phyloP scores from a whole-genome alignment of 2,888 invertebrate genomes.

The Platynereis dumerilii region DNA sequence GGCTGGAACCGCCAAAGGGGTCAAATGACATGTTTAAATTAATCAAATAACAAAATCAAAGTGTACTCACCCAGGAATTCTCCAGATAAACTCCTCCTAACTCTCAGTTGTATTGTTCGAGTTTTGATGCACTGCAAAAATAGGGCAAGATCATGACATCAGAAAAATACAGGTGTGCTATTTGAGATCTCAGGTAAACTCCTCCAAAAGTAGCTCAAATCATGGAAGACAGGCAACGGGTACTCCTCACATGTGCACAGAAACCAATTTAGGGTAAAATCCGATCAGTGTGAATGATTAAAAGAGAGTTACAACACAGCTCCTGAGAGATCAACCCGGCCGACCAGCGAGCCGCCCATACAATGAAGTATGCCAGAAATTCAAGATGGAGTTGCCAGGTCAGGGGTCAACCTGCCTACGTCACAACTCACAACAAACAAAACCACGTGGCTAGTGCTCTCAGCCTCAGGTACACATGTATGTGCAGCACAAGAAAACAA shows the following conservation, averaged over 20 bases:
- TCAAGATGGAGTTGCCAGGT: constrained; percentile 46
- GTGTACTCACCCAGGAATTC: constrained; percentile 14
- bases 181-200: too few relatives aligned
- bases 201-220: too few relatives aligned
- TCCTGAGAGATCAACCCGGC: too few relatives aligned
- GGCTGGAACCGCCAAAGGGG: too few relatives aligned
- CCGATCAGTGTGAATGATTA: too few relatives aligned
- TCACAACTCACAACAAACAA: constrained; percentile 19
- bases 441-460: too few relatives aligned
- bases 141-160: constrained; percentile 1
- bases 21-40: too few relatives aligned
- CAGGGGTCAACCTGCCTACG: constrained; percentile 9
- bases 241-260: too few relatives aligned
- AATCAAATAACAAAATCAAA: background rate
- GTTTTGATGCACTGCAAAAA: constrained; percentile 21
- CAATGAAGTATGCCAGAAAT: constrained; percentile 47
- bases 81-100: constrained; percentile 15
- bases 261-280: too few relatives aligned
- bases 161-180: too few relatives aligned
- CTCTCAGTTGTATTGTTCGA: constrained; percentile 23
- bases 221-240: too few relatives aligned
- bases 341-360: background rate
- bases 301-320: too few relatives aligned
- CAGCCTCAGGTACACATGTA: background rate
- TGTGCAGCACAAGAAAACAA: background rate